Base-by-base conservation (phyloP, 2,113 vertebrate genomes). In the Hypocryptadius cinnamomeus region DNA sequence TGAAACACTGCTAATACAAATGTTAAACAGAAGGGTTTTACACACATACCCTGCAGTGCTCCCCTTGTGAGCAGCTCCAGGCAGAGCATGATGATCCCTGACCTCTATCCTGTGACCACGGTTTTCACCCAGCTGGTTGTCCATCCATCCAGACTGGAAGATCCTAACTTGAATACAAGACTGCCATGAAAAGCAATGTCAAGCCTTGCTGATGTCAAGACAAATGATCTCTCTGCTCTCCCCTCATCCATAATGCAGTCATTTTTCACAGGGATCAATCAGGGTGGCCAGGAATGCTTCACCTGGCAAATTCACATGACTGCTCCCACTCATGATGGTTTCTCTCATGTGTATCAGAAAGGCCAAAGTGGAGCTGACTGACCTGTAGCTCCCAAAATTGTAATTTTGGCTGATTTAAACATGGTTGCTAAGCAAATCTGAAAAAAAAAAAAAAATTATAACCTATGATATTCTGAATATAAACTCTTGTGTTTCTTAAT, bases 11-110 rank as follows among this genome's bases (percentile, higher is more conserved):
- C 28, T 45, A 7, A 45, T 2, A 9, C 5, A 33, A 10, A 13
- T 6, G 17, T 51, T 14, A 31, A 35, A 45, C 13, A 15, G 39
- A 31, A 51, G 2, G 3, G 7, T 23, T 56, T 60, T 8, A 24
- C 33, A 47, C 25, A 54, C 15, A 31, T 20, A 21, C 9, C 53
- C 68, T 69, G 44, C 37, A 57, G 24, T 4, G 48, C 33, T 56
- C 13, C 28, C 28, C 7, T 4, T 9, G 15, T 9, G 28, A 63
- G 33, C 33, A 39, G 66, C 68, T 28, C 45, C 65, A 60, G 13
- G 3, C 7, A 33, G 13, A 51, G 25, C 17, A 9, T 1, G 4
- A 9, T 1, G 4, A 57, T 15, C 30, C 44, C n/a, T 54, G 15
- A 37, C 25, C 39, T 65, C 56, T 3, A 11, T 12, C 15, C 61